Conservation (phyloP, 2,888 invertebrate species). For the Pterostichus niger region DNA sequence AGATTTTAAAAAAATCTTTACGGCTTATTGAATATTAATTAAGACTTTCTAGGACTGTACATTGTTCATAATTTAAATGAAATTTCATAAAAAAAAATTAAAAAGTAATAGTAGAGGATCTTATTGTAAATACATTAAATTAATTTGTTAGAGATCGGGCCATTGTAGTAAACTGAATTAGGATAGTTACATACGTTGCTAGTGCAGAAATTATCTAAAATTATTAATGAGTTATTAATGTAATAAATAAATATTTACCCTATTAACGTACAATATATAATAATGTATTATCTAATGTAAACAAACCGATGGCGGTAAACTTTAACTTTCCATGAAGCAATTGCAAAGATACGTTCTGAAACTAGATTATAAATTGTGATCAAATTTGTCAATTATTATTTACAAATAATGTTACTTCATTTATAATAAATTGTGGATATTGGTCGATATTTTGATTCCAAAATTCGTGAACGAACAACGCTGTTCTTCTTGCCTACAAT, state of each 20-base stretch:
- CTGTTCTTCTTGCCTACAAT: not conserved
- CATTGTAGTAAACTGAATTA: slow-evolving; percentile 7
- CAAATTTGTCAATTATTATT: not conserved
- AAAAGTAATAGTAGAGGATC: too few relatives aligned
- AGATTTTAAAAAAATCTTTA: too few relatives aligned
- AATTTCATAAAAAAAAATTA: too few relatives aligned
- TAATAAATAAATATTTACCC: too few relatives aligned
- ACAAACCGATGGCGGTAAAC: not conserved
- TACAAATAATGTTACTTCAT: slow-evolving; percentile 4
- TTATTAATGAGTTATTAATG: not conserved
- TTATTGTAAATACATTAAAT: too few relatives aligned
- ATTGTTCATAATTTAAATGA: too few relatives aligned
- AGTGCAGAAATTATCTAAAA: slow-evolving; percentile 19
- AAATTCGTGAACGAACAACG: not conserved
- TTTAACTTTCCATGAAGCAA: not conserved
- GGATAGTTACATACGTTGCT: slow-evolving; percentile 2
- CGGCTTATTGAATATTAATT: too few relatives aligned
- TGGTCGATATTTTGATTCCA: not conserved
- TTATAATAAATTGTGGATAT: not conserved
- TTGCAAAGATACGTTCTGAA: slow-evolving; percentile 12
- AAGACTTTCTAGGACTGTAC: too few relatives aligned
- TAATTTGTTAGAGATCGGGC: not conserved
- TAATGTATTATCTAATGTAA: slow-evolving; percentile 6
- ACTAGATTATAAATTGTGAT: not conserved
- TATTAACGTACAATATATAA: not conserved